These are phyloP conservation scores for Drosophila lowei DNA, from an alignment of 1,140 invertebrate genomes.

Conservation along the genomic window DNA sequence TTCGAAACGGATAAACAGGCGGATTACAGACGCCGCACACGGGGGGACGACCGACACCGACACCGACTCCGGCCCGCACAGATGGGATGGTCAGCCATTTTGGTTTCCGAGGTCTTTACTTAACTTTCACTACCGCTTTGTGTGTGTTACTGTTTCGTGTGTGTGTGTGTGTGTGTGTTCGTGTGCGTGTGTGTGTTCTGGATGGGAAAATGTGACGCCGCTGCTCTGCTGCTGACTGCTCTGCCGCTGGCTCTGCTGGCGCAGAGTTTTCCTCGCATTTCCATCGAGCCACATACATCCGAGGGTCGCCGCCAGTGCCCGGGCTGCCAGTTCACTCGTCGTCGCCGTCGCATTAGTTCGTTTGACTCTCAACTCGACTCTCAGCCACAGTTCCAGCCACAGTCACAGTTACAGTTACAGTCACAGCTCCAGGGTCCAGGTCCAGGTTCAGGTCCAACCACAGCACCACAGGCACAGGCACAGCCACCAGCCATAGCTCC, in stretches of 20 bases:
- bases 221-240: constrained; percentile 16
- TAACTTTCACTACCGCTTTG: constrained; percentile 69
- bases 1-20: constrained; percentile 30
- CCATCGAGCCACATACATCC: constrained; percentile 65
- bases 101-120: constrained; percentile 29
- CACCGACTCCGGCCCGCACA: constrained; percentile 6
- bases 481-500: too few relatives aligned
- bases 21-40: constrained; percentile 53
- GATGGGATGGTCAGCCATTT: constrained; percentile 52
- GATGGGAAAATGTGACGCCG: constrained; percentile 41
- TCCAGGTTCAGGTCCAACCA: not conserved
- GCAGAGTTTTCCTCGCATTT: constrained; percentile 70
- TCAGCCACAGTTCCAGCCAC: constrained; percentile 21
- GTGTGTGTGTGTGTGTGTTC: too few relatives aligned
- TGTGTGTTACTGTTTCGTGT: constrained; percentile 6
- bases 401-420: constrained; percentile 9
- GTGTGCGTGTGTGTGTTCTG: constrained; percentile 19
- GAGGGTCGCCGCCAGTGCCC: constrained; percentile 39
- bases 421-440: constrained; percentile 11
- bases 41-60: too few relatives aligned
- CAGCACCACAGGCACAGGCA: not conserved
- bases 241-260: constrained; percentile 9
- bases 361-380: constrained; percentile 60
- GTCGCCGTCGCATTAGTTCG: constrained; percentile 77
- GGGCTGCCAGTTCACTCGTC: constrained; percentile 68